Evolutionary conservation across 2,888 invertebrate species (phyloP).

Genomic region (Cecidostiba fungosa): DNA sequence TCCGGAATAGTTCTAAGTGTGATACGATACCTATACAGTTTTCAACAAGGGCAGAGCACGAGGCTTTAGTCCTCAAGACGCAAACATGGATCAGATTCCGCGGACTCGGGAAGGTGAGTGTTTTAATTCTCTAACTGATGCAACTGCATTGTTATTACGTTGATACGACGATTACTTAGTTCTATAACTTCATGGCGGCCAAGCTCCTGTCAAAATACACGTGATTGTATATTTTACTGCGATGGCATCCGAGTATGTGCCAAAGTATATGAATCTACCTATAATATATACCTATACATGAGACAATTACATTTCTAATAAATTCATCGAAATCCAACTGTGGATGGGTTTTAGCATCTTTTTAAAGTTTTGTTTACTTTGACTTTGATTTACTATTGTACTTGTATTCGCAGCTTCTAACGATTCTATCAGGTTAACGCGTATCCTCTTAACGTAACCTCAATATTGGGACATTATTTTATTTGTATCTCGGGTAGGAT

Average conservation of each 20-base stretch:
- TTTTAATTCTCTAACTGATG: background rate
- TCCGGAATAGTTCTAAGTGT: background rate
- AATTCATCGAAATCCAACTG: too few relatives aligned
- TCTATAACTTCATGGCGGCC: too few relatives aligned
- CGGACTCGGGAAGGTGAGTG: slow-evolving; percentile 58
- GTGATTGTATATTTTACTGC: background rate
- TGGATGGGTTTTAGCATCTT: background rate
- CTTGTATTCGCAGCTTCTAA: too few relatives aligned
- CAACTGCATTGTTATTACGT: background rate
- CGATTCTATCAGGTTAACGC: background rate
- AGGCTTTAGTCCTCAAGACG: slow-evolving; percentile 13
- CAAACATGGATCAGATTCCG: slow-evolving; percentile 59
- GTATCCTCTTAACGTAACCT: background rate
- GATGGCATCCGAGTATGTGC: too few relatives aligned
- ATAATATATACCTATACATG: too few relatives aligned
- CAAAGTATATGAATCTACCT: too few relatives aligned
- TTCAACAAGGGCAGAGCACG: background rate
- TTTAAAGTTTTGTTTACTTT: too few relatives aligned
- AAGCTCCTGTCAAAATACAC: background rate
- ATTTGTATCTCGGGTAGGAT: background rate
- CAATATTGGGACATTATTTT: background rate
- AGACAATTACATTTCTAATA: too few relatives aligned
- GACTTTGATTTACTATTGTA: too few relatives aligned
- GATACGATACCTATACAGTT: background rate
- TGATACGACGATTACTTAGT: background rate